phyloP scores from a whole-genome alignment of 2,888 invertebrate genomes.

The Embidobia sp. region DNA sequence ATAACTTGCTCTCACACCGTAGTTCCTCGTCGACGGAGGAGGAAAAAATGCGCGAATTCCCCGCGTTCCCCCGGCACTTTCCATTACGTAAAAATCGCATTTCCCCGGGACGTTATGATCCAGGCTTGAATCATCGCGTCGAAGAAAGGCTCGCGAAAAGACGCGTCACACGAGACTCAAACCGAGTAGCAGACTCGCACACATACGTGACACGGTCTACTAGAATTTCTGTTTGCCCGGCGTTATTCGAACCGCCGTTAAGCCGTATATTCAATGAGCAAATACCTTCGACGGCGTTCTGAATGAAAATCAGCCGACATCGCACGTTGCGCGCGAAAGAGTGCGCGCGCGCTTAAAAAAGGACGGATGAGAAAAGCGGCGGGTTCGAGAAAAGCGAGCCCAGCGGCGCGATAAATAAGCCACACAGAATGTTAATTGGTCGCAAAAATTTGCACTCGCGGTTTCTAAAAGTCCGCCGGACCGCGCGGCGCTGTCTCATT shows the following conservation, averaged over 20 bases:
- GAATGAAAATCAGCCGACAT: conserved; percentile 48
- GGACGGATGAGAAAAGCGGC: background rate
- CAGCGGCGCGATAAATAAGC: conserved; percentile 19
- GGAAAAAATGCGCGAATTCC: conserved; percentile 23
- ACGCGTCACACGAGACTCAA: conserved; percentile 27
- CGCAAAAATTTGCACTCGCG: conserved; percentile 48
- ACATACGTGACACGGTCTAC: conserved; percentile 42
- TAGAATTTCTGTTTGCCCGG: conserved; percentile 56
- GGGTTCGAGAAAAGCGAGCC: conserved; percentile 17
- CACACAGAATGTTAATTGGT: conserved; percentile 49
- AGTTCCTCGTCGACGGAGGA: conserved; percentile 27
- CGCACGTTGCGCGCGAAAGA: background rate
- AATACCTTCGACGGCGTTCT: conserved; percentile 41
- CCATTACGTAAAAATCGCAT: conserved; percentile 38
- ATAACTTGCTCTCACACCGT: conserved; percentile 34
- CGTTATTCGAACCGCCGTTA: conserved; percentile 58
- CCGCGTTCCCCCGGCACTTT: conserved; percentile 12
- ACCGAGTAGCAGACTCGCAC: conserved; percentile 10
- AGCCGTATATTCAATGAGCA: conserved; percentile 51
- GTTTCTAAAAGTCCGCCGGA: conserved; percentile 32
- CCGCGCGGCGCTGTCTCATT: conserved; percentile 41
- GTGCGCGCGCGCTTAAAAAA: background rate
- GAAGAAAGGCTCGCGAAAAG: conserved; percentile 5
- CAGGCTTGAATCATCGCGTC: background rate
- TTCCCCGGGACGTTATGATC: conserved; percentile 32